These are phyloP conservation scores for Myiopsitta monachus DNA, from an alignment of 2,113 vertebrate species.

Conservation along the genomic window DNA sequence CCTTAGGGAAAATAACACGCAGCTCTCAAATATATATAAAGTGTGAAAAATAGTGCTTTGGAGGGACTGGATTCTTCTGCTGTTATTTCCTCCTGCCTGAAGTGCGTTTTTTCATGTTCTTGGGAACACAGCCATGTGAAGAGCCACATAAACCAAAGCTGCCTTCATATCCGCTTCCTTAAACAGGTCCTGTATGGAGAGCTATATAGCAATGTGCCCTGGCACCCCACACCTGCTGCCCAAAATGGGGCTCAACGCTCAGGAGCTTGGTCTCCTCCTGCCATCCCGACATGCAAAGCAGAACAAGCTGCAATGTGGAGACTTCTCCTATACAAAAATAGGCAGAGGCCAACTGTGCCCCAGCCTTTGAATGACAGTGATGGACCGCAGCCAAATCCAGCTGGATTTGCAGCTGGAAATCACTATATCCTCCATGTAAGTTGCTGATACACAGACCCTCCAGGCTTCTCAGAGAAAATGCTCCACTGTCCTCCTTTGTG, in stretches of 20 bases:
- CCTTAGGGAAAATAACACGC: constrained; percentile 15
- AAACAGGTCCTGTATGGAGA: not conserved
- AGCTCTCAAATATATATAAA: constrained; percentile 32
- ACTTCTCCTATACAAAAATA: not conserved
- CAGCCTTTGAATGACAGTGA: fast-evolving
- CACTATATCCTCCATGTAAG: not conserved
- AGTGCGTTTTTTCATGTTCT: not conserved
- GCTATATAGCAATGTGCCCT: not conserved
- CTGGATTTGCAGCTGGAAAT: not conserved
- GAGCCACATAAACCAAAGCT: not conserved
- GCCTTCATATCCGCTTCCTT: not conserved
- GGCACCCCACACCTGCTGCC: not conserved
- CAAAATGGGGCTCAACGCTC: not conserved
- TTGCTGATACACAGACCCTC: not conserved
- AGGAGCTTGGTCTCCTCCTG: not conserved
- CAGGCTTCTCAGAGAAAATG: not conserved
- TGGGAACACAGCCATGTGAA: not conserved
- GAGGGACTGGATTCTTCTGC: not conserved
- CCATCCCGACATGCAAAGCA: fast-evolving
- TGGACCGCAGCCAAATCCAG: not conserved
- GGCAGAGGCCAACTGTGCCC: not conserved
- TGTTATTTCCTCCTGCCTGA: not conserved
- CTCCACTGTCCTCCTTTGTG: fast-evolving
- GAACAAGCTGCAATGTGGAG: not conserved
- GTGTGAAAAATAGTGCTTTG: constrained; percentile 20